These are phyloP conservation scores for Vollenhovia emeryi DNA, from an alignment of 1,140 invertebrate species.

Conservation along the genomic window DNA sequence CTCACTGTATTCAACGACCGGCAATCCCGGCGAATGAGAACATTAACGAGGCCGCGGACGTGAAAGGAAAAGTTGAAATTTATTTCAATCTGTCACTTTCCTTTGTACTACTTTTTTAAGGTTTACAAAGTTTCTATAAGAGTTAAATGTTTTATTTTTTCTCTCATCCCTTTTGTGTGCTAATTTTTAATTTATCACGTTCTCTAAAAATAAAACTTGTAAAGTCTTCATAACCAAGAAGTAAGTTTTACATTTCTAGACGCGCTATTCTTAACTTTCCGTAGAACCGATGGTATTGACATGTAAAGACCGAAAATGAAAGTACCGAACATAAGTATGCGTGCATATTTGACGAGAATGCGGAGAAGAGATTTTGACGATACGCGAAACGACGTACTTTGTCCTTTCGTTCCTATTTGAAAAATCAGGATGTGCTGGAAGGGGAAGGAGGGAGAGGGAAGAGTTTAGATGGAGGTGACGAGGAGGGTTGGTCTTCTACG, in stretches of 20 bases:
- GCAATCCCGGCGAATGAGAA: conserved; percentile 3
- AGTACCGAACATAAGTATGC: neutral
- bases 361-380: neutral
- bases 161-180: neutral
- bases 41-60: conserved; percentile 9
- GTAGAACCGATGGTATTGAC: neutral
- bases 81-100: neutral
- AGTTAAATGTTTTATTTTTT: neutral
- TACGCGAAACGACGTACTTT: neutral
- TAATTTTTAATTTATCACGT: neutral
- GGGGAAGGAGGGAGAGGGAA: conserved; percentile 37
- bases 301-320: neutral
- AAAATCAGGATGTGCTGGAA: neutral
- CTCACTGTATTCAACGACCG: conserved; percentile 7
- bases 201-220: neutral
- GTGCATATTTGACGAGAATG: neutral
- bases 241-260: neutral
- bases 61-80: neutral
- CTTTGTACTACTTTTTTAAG: neutral
- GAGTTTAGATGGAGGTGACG: conserved; percentile 70
- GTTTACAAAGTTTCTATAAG: neutral
- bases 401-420: neutral
- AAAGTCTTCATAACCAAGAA: neutral
- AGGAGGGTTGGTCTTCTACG: conserved; percentile 71
- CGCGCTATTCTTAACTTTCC: neutral